These are phyloP conservation scores for Stomatorhinus walkeri DNA, from an alignment of 2,797 vertebrate species.

Conservation along the genomic window DNA sequence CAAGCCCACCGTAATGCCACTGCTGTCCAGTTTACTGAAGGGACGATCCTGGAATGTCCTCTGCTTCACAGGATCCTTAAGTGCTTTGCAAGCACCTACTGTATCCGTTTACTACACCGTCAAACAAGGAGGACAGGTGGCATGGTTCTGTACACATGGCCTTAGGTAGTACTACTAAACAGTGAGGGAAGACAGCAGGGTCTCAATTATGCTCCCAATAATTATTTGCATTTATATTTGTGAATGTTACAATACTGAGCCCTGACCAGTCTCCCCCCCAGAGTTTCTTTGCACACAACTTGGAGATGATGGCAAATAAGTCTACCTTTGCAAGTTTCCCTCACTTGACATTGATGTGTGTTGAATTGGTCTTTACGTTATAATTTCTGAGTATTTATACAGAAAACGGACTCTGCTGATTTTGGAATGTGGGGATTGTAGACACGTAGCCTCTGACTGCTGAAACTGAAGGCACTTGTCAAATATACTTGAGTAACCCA, in stretches of 20 bases:
- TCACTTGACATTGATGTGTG: not conserved
- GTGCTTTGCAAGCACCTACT: not conserved
- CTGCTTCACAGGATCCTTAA: slow-evolving; percentile 4
- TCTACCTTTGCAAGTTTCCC: not conserved
- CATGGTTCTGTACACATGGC: not conserved
- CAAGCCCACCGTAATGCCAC: not conserved
- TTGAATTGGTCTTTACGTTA: not conserved
- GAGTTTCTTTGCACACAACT: slow-evolving; percentile 3
- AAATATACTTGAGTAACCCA: slow-evolving; percentile 50
- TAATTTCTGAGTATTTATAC: slow-evolving; percentile 10
- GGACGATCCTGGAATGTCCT: not conserved
- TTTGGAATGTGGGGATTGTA: slow-evolving; percentile 31
- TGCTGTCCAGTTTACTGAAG: not conserved
- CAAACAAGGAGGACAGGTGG: not conserved
- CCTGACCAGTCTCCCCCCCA: not conserved
- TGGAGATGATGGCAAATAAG: not conserved
- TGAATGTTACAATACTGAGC: not conserved
- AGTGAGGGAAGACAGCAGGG: not conserved
- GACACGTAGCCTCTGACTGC: slow-evolving; percentile 26
- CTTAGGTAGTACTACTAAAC: not conserved
- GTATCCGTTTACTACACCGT: not conserved
- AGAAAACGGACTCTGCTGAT: slow-evolving; percentile 27
- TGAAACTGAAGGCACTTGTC: slow-evolving; percentile 42
- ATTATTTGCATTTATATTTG: slow-evolving; percentile 1
- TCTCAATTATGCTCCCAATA: not conserved